Percentiles rank a stretch among this genome's conserved stretches.
Evolutionary conservation across 2,888 invertebrate genomes (phyloP).

Genomic region (Aphodius granarius): DNA sequence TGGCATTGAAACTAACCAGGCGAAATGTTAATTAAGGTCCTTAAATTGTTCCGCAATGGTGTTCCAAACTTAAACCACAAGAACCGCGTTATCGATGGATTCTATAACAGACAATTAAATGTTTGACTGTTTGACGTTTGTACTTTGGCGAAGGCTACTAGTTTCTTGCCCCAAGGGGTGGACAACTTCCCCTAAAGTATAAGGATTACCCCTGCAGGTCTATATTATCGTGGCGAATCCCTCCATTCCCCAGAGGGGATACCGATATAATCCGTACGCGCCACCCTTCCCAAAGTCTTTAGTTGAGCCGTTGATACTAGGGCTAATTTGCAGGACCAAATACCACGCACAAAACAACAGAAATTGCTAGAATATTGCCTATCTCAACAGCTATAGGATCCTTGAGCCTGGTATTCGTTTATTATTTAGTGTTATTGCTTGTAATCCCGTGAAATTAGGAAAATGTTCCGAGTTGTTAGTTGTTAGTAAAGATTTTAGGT

Average conservation of each 20-base stretch:
- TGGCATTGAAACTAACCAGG: too few species aligned
- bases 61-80: constrained; percentile 2
- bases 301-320: constrained; percentile 49
- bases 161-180: background rate
- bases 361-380: background rate
- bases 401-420: background rate
- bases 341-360: background rate
- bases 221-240: background rate
- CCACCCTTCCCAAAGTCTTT: constrained; percentile 38
- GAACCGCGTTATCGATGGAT: too few species aligned
- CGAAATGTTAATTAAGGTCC: too few species aligned
- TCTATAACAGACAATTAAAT: constrained; percentile 39
- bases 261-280: constrained; percentile 39
- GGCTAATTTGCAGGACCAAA: constrained; percentile 49
- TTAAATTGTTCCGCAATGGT: too few species aligned
- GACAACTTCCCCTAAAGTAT: constrained; percentile 28
- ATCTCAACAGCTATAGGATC: background rate
- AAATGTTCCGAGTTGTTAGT: too few species aligned
- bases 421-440: background rate
- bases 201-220: background rate
- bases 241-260: constrained; percentile 36
- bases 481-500: too few species aligned
- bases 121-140: constrained; percentile 43
- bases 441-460: background rate
- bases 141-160: background rate